Evolutionary conservation across 2,113 vertebrate species (phyloP).

Genomic region (Polypterus bichir): DNA sequence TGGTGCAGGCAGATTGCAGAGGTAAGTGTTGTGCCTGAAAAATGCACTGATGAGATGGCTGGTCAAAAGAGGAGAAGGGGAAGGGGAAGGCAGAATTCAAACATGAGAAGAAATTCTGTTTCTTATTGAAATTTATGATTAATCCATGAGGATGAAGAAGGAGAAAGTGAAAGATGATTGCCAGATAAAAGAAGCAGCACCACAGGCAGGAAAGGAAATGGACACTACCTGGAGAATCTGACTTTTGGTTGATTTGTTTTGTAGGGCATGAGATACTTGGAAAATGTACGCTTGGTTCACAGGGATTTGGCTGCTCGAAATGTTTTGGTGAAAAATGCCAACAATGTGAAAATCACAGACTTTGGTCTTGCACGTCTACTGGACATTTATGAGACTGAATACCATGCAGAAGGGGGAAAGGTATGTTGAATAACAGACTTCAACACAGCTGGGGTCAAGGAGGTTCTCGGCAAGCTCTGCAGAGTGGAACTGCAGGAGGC

Average conservation of each 20-base stretch:
- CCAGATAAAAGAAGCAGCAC: no score
- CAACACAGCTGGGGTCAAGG: background rate
- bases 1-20: slow-evolving; percentile 98
- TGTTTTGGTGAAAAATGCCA: slow-evolving; percentile 86
- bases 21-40: slow-evolving; percentile 39
- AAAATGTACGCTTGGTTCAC: slow-evolving; percentile 88
- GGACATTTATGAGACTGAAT: slow-evolving; percentile 89
- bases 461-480: background rate
- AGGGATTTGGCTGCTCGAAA: slow-evolving; percentile 87
- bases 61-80: background rate
- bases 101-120: background rate
- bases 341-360: slow-evolving; percentile 94
- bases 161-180: background rate
- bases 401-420: slow-evolving; percentile 91
- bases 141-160: background rate
- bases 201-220: no score
- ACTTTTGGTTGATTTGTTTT: background rate
- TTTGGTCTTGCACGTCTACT: slow-evolving; percentile 84
- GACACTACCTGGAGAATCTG: background rate
- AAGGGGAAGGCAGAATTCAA: background rate
- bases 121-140: background rate
- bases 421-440: slow-evolving; percentile 29
- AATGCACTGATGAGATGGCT: background rate
- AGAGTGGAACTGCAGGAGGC: background rate
- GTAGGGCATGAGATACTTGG: slow-evolving; percentile 92